Conservation (phyloP, 2,797 vertebrate genomes). For the Onychomys arenicola region DNA sequence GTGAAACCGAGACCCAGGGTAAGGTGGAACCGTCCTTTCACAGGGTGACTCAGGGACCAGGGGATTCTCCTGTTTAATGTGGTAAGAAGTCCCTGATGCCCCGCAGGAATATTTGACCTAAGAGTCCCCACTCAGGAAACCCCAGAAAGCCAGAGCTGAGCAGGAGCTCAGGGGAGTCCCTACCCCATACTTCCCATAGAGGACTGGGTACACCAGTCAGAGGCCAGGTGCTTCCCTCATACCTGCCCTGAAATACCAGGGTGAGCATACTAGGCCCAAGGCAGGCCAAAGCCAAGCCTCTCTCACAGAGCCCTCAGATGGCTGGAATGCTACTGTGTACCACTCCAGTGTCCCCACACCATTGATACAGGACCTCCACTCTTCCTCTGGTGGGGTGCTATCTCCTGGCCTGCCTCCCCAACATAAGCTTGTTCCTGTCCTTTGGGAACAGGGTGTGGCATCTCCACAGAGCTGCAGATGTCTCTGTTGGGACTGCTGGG, state of each 20-base stretch:
- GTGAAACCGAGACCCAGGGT: background rate
- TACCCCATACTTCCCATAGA: accelerated
- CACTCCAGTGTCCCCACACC: accelerated
- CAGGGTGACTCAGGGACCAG: background rate
- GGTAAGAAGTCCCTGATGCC: background rate
- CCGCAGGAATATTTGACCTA: background rate
- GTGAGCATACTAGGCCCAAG: background rate
- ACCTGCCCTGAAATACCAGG: background rate
- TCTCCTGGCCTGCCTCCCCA: background rate
- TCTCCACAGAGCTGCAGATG: background rate
- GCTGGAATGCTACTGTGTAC: accelerated
- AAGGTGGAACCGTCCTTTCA: background rate
- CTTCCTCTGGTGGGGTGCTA: background rate
- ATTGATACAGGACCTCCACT: background rate
- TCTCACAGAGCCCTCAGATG: background rate
- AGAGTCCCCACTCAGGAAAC: background rate
- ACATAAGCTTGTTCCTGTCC: background rate
- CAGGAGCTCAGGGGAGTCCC: accelerated
- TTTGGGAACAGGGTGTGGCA: background rate
- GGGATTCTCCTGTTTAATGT: conserved; percentile 1
- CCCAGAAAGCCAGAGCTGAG: background rate
- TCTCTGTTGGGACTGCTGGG: background rate
- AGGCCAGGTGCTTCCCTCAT: no score
- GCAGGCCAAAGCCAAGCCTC: accelerated
- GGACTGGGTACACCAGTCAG: background rate